Percentiles rank a stretch among this genome's conserved stretches.
Conservation (phyloP, 2,797 vertebrate genomes). For the Cyclopterus lumpus region DNA sequence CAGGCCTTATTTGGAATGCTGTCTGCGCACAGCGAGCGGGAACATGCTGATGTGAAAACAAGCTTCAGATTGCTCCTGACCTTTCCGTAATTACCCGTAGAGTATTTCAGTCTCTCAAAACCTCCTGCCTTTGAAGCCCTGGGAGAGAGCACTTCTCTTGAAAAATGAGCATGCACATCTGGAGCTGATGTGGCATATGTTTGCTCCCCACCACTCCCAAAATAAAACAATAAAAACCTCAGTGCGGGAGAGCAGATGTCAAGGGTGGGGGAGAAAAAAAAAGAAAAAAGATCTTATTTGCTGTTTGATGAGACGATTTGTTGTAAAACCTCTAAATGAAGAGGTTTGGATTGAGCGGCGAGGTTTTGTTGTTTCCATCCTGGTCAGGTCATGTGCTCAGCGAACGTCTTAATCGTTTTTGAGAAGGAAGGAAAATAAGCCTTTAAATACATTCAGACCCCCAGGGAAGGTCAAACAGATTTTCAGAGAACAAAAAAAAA, state of each 20-base stretch:
- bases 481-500: not conserved
- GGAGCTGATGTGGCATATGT: slow-evolving; percentile 48
- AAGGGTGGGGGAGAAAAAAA: slow-evolving; percentile 8
- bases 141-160: slow-evolving; percentile 33
- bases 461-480: slow-evolving; percentile 41
- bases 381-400: slow-evolving; percentile 8
- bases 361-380: slow-evolving; percentile 1
- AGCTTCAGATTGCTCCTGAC: slow-evolving; percentile 71
- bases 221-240: slow-evolving; percentile 37
- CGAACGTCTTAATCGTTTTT: slow-evolving; percentile 23
- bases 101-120: slow-evolving; percentile 60
- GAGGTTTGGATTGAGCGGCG: slow-evolving; percentile 27
- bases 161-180: slow-evolving; percentile 39
- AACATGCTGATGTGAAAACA: slow-evolving; percentile 64
- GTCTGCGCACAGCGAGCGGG: slow-evolving; percentile 19
- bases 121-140: slow-evolving; percentile 44
- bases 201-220: slow-evolving; percentile 2
- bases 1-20: slow-evolving; percentile 46
- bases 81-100: slow-evolving; percentile 73
- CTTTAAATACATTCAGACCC: slow-evolving; percentile 20
- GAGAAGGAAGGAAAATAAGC: slow-evolving; percentile 15
- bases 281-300: slow-evolving; percentile 49
- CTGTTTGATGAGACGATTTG: slow-evolving; percentile 44
- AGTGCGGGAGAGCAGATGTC: slow-evolving; percentile 10
- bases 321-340: slow-evolving; percentile 27